Base-by-base conservation (phyloP, 2,888 invertebrate species). In the Ichneumoninae sp. region DNA sequence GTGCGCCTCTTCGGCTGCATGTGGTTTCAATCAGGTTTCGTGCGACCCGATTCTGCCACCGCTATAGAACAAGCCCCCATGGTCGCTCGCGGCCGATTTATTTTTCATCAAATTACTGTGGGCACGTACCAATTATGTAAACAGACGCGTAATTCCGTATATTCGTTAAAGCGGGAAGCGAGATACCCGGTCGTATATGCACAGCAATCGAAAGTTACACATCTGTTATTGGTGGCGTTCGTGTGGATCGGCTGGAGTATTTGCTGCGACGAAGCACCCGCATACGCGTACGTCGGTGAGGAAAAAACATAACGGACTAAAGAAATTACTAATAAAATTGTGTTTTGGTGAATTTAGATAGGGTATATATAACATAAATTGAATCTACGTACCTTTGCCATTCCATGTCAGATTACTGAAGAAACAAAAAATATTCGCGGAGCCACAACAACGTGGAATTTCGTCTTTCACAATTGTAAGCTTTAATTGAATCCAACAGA, bases 61-160 rank as follows among this genome's bases (percentile, higher is more conserved):
- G 57, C 65, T 70, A 62, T 36, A 30, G 13, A 70, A 10, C 50
- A 70, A 70, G 36, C 75, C 52, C 52, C 52, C n/a, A 52, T 19
- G 16, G 33, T 22, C 22, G 54, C 72, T 77, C 80, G 60, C 80
- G 65, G 75, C 82, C 84, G 86, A 88, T 88, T 88, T 88, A 88
- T 88, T 88, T 88, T 87, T 83, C 84, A 84, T 87, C 86, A 84
- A 87, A 87, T 88, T 86, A 87, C 75, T 82, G 72, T 78, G 77
- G 78, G 78, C 79, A 76, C 72, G 72, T 81, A 83, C 83, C 86
- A 87, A 87, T 88, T 88, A 88, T 87, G 86, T 84, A 85, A 88
- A 87, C 84, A 86, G 80, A 80, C 72, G 80, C 77, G 82, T 82
- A 80, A 85, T 86, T 83, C 76, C 75, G 82, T 70, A 72, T 40